phyloP scores from a whole-genome alignment of 2,113 vertebrate species.

The Camarhynchus parvulus region DNA sequence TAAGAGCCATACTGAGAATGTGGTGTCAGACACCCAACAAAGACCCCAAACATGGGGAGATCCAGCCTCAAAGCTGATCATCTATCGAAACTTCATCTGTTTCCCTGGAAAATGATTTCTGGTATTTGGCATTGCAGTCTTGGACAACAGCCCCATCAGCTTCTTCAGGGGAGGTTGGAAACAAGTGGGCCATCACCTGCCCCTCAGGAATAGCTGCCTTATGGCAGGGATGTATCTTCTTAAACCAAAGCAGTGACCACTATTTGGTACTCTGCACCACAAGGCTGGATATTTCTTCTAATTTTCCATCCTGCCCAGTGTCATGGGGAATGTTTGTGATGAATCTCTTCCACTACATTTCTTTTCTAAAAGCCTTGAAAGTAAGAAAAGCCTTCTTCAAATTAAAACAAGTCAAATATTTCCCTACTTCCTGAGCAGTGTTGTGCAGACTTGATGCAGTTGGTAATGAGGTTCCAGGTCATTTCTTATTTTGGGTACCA shows the following conservation, averaged over 20 bases:
- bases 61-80: background rate
- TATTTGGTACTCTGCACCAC: background rate
- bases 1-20: background rate
- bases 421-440: background rate
- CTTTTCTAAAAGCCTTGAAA: background rate
- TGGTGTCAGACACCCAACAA: background rate
- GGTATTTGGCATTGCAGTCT: background rate
- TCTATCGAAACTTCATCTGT: background rate
- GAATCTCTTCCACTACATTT: background rate
- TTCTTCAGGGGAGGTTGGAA: background rate
- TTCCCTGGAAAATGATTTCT: background rate
- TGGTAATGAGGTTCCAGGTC: constrained; percentile 50
- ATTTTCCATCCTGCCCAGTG: background rate
- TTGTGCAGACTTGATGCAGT: background rate
- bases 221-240: background rate
- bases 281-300: background rate
- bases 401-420: background rate
- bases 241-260: background rate
- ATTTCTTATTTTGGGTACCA: constrained; percentile 60
- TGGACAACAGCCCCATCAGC: background rate
- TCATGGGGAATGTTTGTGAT: background rate
- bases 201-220: background rate
- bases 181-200: background rate
- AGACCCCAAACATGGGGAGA: background rate
- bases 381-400: background rate